phyloP scores from a whole-genome alignment of 2,888 invertebrate species.

The Yponomeuta plumbellus region DNA sequence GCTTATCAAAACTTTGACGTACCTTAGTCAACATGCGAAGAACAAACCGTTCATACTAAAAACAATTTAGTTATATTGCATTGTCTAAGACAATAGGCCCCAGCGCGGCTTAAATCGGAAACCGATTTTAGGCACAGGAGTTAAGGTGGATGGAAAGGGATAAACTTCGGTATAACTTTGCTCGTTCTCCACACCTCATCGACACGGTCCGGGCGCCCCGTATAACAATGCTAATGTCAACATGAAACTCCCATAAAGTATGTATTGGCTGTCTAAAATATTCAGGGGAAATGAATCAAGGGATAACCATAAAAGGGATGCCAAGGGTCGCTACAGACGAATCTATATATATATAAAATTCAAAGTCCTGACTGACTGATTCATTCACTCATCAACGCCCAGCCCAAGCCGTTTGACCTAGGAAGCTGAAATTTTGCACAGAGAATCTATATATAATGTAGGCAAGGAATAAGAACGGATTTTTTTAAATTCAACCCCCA shows the following conservation, averaged over 20 bases:
- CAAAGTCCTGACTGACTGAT: too few species aligned
- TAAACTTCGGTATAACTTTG: conserved; percentile 67
- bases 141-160: conserved; percentile 46
- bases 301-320: conserved; percentile 5
- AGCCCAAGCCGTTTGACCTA: too few species aligned
- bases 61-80: not conserved
- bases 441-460: too few species aligned
- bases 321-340: not conserved
- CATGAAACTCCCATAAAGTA: conserved; percentile 49
- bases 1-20: not conserved
- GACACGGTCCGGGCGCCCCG: conserved; percentile 34
- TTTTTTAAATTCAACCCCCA: too few species aligned
- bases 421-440: too few species aligned
- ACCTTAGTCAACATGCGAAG: not conserved
- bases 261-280: conserved; percentile 50
- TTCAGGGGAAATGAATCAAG: conserved; percentile 27
- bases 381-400: too few species aligned
- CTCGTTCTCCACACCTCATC: conserved; percentile 62
- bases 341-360: too few species aligned
- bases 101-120: conserved; percentile 9
- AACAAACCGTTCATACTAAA: not conserved
- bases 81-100: conserved; percentile 31
- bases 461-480: too few species aligned
- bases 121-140: conserved; percentile 44
- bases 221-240: conserved; percentile 53